A percentile compares a stretch with the other conserved stretches of the same genome.
phyloP scores from a whole-genome alignment of 2,888 invertebrate genomes.

The Pollenia amentaria region DNA sequence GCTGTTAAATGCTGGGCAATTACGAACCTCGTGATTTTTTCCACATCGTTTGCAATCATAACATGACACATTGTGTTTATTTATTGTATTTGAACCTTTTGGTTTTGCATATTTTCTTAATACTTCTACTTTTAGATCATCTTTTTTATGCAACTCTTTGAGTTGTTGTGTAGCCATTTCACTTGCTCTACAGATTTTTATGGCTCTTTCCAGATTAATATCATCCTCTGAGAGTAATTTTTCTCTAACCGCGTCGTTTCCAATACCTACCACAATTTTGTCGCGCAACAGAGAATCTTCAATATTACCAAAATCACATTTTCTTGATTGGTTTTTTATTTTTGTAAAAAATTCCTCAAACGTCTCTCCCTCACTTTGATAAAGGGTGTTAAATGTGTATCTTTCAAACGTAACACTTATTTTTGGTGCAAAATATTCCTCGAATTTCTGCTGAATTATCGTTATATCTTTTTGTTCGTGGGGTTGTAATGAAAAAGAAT shows the following conservation, averaged over 20 bases:
- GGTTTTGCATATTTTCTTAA: conserved; percentile 59
- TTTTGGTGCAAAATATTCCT: conserved; percentile 58
- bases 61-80: not conserved
- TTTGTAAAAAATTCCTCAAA: conserved; percentile 72
- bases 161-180: conserved; percentile 69
- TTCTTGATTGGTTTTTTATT: conserved; percentile 68
- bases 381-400: conserved; percentile 68
- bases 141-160: conserved; percentile 50
- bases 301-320: conserved; percentile 62
- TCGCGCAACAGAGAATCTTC: conserved; percentile 58
- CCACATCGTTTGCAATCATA: conserved; percentile 61
- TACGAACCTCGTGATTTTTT: conserved; percentile 62
- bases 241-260: conserved; percentile 58
- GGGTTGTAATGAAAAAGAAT: conserved; percentile 30
- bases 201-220: conserved; percentile 62
- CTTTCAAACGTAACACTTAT: conserved; percentile 70
- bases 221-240: conserved; percentile 66
- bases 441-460: conserved; percentile 55
- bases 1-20: conserved; percentile 63
- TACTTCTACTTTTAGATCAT: conserved; percentile 46
- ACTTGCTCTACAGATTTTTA: conserved; percentile 68
- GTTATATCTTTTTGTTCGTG: conserved; percentile 46
- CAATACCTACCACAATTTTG: conserved; percentile 66
- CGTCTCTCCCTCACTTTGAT: conserved; percentile 56
- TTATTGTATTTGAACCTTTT: conserved; percentile 2